Evolutionary conservation across 2,888 invertebrate species (phyloP), one percentile per base, ranked within the genome.

Genomic region (Netelia melanura): DNA sequence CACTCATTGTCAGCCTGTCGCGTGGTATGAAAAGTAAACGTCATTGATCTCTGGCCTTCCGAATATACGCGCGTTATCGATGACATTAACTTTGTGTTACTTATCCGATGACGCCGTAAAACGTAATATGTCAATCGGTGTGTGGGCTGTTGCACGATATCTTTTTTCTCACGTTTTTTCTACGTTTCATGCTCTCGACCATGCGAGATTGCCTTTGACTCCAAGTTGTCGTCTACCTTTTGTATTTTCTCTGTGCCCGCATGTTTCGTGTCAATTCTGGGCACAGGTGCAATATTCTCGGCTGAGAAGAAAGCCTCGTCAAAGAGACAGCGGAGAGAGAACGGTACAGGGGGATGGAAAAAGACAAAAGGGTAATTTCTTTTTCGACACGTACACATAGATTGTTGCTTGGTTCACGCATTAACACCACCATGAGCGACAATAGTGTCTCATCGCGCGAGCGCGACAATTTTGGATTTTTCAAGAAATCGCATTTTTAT

Each of bases 161-260:
- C 43, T 71, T 54, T 23, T 61, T 25, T 61, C 23, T 14, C 38
- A 38, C 38, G 38, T 0, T 38, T 38, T 38, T 64, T 38, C 6
- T 38, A 6, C n/a, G 38, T 14, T 17, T 54, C 56, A 9, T 21
- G 0, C 21, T 1, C 10, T 23, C 25, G 14, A 14, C 14, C 10
- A 61, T 6, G 58, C n/a, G 58, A 61, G 43, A 58, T 23, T 61
- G 23, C 8, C 72, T 72, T 72, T 72, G 72, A 72, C 38, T 8
- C 23, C 14, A 72, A 72, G 72, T 44, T 61, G 10, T 14, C 56
- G 23, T 61, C 1, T 38, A n/a, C 62, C 30, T 64, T 30, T 25
- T 61, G 25, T 3, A 72, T 72, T 72, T 72, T 17, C 23, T 23
- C 38, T 43, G 21, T 52, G 44, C 21, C 44, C 43, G 21, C 38